Percentiles rank a stretch among this genome's conserved stretches.
phyloP scores from a whole-genome alignment of 1,140 invertebrate species.

The Semibalanus balanoides region DNA sequence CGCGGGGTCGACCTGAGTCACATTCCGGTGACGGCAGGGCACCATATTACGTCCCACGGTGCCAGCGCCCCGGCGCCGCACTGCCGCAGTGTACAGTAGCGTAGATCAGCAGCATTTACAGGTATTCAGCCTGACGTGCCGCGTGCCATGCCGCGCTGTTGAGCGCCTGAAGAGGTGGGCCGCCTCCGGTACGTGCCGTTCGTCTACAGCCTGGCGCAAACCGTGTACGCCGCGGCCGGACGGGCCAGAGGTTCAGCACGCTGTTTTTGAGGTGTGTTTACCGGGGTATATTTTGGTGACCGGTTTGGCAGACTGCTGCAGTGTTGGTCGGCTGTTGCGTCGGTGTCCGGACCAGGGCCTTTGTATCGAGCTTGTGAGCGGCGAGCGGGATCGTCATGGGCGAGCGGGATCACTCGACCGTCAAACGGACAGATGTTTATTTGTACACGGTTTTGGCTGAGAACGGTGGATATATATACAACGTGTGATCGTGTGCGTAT shows the following conservation, averaged over 20 bases:
- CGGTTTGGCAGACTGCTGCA: too few species aligned
- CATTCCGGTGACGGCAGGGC: not conserved
- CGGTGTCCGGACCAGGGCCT: not conserved
- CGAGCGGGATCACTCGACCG: not conserved
- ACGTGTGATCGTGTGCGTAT: not conserved
- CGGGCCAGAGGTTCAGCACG: too few species aligned
- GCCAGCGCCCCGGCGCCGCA: not conserved
- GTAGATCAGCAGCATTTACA: not conserved
- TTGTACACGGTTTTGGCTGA: not conserved
- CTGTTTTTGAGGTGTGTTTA: too few species aligned
- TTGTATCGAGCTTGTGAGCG: not conserved
- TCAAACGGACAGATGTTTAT: not conserved
- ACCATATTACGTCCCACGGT: too few species aligned
- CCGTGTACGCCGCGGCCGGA: too few species aligned
- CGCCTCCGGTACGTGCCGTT: too few species aligned
- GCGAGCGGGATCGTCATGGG: too few species aligned
- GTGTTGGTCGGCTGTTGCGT: not conserved
- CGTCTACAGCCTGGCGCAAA: too few species aligned
- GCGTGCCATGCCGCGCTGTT: not conserved
- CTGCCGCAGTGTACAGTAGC: not conserved
- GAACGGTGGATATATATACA: not conserved
- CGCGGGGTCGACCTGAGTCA: not conserved
- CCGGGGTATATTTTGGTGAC: too few species aligned
- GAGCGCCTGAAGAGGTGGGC: too few species aligned
- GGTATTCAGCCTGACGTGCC: too few species aligned